Conservation (phyloP, 2,113 vertebrate genomes). For the Ibidorhyncha struthersii region DNA sequence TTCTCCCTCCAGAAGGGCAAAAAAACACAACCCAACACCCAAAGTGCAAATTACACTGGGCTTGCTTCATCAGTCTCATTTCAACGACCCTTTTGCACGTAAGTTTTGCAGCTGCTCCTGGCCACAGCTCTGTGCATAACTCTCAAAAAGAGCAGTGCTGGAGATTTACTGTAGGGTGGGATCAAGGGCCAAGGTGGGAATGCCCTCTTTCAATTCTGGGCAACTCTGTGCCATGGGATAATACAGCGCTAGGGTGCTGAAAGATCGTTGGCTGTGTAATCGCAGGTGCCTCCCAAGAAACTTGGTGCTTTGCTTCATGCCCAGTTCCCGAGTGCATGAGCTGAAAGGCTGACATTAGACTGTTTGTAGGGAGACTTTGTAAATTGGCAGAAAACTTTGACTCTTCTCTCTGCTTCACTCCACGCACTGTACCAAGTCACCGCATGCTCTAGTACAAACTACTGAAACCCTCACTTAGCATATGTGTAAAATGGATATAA, state of each 20-base stretch:
- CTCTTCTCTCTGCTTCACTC: not conserved
- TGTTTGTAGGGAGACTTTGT: not conserved
- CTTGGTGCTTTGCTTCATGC: not conserved
- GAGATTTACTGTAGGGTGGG: not conserved
- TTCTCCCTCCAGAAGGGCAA: not conserved
- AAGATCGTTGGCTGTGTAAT: not conserved
- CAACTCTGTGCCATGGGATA: not conserved
- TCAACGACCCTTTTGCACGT: not conserved
- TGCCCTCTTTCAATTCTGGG: not conserved
- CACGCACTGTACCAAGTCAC: not conserved
- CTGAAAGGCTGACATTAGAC: not conserved
- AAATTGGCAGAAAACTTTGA: not conserved
- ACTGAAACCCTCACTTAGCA: slow-evolving; percentile 46
- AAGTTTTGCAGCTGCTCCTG: not conserved
- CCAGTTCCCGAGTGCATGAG: not conserved
- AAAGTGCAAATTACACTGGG: not conserved
- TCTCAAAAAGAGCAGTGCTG: not conserved
- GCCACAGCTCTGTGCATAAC: not conserved
- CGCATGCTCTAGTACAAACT: not conserved
- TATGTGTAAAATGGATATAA: slow-evolving; percentile 23
- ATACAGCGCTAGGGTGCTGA: not conserved
- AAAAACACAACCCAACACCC: not conserved
- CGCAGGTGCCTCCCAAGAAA: not conserved
- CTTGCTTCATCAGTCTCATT: not conserved
- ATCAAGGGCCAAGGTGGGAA: not conserved